Percentiles rank a stretch among this genome's conserved stretches.
phyloP scores from a whole-genome alignment of 2,797 vertebrate genomes.

The Falco columbarius region DNA sequence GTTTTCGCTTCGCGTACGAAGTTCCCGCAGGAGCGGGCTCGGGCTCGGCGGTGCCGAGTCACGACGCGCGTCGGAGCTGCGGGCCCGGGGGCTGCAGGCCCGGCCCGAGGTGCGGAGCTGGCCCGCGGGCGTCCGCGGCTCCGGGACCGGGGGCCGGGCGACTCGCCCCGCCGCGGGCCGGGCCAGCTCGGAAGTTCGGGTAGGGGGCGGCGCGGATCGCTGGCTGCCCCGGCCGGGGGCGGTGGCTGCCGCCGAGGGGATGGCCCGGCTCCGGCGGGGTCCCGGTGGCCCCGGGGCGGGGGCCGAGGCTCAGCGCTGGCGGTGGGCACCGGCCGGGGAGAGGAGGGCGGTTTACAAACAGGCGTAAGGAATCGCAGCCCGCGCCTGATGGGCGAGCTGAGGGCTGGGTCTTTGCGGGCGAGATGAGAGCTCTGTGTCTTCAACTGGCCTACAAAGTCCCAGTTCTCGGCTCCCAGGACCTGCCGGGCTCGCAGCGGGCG shows the following conservation, averaged over 20 bases:
- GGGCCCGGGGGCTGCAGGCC: background rate
- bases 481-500: slow-evolving; percentile 37
- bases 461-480: slow-evolving; percentile 89
- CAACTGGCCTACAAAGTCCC: slow-evolving; percentile 99
- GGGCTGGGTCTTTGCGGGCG: slow-evolving; percentile 97
- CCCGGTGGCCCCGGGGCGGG: background rate
- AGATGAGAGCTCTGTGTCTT: slow-evolving; percentile 90
- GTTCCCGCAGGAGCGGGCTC: background rate
- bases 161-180: background rate
- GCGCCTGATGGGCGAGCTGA: slow-evolving; percentile 78
- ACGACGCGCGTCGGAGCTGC: background rate
- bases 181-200: background rate
- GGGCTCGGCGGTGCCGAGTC: slow-evolving; percentile 33
- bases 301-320: background rate
- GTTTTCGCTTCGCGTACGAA: background rate
- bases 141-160: background rate
- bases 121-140: background rate
- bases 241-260: background rate
- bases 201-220: background rate
- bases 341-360: background rate
- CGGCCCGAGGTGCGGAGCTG: background rate
- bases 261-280: too few relatives aligned
- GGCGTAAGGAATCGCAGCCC: background rate
- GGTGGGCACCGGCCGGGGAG: background rate
- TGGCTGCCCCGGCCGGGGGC: background rate